phyloP scores from a whole-genome alignment of 1,140 invertebrate species.

The Macrosteles quadrilineatus region DNA sequence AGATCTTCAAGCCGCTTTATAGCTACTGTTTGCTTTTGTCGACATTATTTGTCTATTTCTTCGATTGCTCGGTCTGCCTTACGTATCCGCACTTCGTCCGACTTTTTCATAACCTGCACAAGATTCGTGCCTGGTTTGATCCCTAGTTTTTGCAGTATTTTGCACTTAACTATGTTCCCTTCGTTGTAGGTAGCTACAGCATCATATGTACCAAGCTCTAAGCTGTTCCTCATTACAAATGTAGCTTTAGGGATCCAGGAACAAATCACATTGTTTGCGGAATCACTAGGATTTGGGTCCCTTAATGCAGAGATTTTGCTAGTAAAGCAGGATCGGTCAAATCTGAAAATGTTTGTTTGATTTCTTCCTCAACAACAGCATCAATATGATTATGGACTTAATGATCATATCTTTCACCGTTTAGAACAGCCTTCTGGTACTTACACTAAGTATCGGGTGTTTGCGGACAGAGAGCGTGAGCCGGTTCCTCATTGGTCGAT shows the following conservation, averaged over 20 bases:
- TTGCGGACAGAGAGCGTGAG: constrained; percentile 40
- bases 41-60: constrained; percentile 1
- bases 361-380: constrained; percentile 26
- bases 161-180: too few species aligned
- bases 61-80: constrained; percentile 1
- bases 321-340: too few species aligned
- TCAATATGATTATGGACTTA: not conserved
- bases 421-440: constrained; percentile 34
- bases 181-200: too few species aligned
- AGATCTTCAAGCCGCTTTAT: constrained; percentile 2
- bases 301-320: too few species aligned
- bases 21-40: not conserved
- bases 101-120: too few species aligned
- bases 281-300: too few species aligned
- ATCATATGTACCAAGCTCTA: not conserved
- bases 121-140: not conserved
- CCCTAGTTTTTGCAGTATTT: constrained; percentile 3
- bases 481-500: constrained; percentile 23
- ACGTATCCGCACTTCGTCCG: too few species aligned
- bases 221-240: too few species aligned
- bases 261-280: too few species aligned
- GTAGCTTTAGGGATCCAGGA: too few species aligned
- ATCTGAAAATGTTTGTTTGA: not conserved
- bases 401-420: constrained; percentile 7
- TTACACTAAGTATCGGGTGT: constrained; percentile 44